These are phyloP conservation scores for Anthopleura xanthogrammica DNA, from an alignment of 92 coral and sea anemone species.

Conservation along the genomic window DNA sequence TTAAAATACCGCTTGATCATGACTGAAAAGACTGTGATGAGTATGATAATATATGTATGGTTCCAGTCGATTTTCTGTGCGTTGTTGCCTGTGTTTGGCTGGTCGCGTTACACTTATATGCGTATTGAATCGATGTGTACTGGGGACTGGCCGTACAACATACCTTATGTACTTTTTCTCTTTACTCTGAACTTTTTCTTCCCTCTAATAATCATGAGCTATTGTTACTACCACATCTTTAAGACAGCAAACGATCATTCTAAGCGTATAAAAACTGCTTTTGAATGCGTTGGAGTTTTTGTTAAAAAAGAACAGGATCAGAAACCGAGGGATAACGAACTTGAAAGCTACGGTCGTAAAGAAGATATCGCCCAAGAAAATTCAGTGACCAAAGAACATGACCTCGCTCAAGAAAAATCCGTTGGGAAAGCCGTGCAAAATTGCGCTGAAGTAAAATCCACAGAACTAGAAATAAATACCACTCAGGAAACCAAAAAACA, in stretches of 20 bases:
- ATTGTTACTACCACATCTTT: slow-evolving; percentile 73
- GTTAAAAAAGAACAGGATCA: not conserved
- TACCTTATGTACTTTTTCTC: slow-evolving; percentile 65
- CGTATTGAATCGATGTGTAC: slow-evolving; percentile 82
- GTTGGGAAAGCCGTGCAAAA: not conserved
- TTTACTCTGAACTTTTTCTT: slow-evolving; percentile 60
- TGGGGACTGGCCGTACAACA: slow-evolving; percentile 65
- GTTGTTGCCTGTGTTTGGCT: slow-evolving; percentile 64
- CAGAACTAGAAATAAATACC: not conserved
- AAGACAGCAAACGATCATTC: slow-evolving; percentile 72
- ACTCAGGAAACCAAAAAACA: slow-evolving; percentile 36
- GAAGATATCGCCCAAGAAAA: slow-evolving; percentile 1
- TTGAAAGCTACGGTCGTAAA: not conserved
- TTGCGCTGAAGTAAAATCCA: not conserved
- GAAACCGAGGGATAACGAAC: not conserved
- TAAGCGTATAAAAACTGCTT: slow-evolving; percentile 43
- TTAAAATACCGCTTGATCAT: slow-evolving; percentile 62
- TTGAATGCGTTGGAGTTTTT: not conserved
- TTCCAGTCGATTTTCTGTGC: slow-evolving; percentile 63
- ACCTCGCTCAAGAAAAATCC: not conserved
- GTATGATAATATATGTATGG: slow-evolving; percentile 71
- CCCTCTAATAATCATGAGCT: slow-evolving; percentile 60
- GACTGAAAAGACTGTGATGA: slow-evolving; percentile 45
- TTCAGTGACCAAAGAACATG: not conserved
- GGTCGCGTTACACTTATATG: slow-evolving; percentile 72